Percentiles rank a stretch among this genome's conserved stretches.
These are phyloP conservation scores for Andrena minutula DNA, from an alignment of 2,888 invertebrate genomes.

Conservation along the genomic window DNA sequence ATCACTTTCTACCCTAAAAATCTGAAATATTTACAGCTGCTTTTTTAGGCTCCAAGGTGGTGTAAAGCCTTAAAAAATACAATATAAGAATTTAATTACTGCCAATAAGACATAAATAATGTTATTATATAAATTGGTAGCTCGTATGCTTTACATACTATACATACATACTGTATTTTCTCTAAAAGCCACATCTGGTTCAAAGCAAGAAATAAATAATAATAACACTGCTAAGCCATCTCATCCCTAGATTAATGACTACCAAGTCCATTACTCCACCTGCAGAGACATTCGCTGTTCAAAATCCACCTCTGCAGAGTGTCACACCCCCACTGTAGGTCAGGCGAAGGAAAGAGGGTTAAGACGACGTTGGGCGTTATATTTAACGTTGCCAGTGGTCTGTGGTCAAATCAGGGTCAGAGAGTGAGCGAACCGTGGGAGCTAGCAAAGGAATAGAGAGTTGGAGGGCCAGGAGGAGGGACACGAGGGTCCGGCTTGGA, in stretches of 20 bases:
- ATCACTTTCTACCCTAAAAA: too few relatives aligned
- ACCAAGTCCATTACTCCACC: background rate
- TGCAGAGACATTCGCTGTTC: background rate
- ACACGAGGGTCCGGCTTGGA: constrained; percentile 74
- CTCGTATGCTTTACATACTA: too few relatives aligned
- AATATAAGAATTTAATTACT: too few relatives aligned
- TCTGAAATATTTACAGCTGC: too few relatives aligned
- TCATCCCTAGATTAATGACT: background rate
- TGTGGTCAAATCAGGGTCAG: constrained; percentile 73
- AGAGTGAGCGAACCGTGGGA: constrained; percentile 65
- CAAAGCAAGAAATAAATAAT: too few relatives aligned
- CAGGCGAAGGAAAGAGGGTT: constrained; percentile 30
- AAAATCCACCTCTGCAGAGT: background rate
- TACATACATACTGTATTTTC: too few relatives aligned
- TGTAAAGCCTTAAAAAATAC: too few relatives aligned
- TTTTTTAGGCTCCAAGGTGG: too few relatives aligned
- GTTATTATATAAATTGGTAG: too few relatives aligned
- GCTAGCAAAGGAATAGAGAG: constrained; percentile 57
- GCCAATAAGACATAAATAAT: too few relatives aligned
- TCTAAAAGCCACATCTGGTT: too few relatives aligned
- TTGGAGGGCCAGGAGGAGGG: constrained; percentile 37
- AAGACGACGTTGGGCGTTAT: constrained; percentile 56
- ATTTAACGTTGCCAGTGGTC: constrained; percentile 63
- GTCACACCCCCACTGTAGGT: background rate
- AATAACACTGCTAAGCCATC: too few relatives aligned